Percentiles rank a stretch among this genome's conserved stretches.
Evolutionary conservation across 1,140 invertebrate species (phyloP).

Genomic region (Babylonia areolata): DNA sequence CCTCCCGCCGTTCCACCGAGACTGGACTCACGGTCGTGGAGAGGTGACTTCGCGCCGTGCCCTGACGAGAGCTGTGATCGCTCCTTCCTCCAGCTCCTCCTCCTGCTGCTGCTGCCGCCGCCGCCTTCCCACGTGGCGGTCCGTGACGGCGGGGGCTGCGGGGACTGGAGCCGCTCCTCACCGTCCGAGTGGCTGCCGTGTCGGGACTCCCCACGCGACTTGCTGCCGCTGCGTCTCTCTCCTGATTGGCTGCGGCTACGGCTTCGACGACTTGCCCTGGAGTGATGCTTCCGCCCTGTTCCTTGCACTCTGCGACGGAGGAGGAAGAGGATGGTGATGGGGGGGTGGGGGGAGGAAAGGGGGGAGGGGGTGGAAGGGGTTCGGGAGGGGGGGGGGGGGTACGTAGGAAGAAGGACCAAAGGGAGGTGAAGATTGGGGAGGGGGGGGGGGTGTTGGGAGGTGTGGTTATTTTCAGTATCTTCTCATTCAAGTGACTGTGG

Average conservation of each 20-base stretch:
- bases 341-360: no score
- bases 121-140: no score
- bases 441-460: no score
- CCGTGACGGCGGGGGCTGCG: not conserved
- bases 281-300: not conserved
- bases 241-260: conserved; percentile 34
- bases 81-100: not conserved
- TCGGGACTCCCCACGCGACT: not conserved
- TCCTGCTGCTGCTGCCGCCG: no score
- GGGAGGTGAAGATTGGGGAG: no score
- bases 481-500: no score
- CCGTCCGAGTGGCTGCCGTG: not conserved
- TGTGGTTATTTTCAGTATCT: no score
- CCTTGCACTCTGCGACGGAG: not conserved
- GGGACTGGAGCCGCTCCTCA: not conserved
- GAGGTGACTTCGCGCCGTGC: not conserved
- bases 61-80: not conserved
- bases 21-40: not conserved
- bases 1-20: no score
- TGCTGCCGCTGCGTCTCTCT: not conserved
- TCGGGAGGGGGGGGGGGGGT: no score
- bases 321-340: no score
- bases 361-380: no score
- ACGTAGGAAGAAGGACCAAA: no score
- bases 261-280: conserved; percentile 17